Base-by-base conservation (phyloP, 1,140 invertebrate species). In the Hirudo medicinalis region DNA sequence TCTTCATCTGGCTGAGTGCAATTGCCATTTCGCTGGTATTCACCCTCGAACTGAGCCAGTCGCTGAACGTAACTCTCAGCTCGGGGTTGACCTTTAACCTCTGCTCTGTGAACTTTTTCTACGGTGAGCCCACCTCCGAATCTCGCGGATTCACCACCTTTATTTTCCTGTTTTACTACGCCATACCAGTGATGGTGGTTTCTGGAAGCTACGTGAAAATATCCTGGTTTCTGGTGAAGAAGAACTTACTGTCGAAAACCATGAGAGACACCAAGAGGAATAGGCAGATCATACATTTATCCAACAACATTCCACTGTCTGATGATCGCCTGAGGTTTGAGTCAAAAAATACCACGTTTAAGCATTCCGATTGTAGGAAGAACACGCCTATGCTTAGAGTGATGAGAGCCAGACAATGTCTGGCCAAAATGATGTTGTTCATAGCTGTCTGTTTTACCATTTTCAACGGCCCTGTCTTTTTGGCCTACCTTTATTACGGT, bases 351-450 rank as follows among this genome's bases (percentile, higher is more conserved):
- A 19, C 29, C 22, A 63, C 22, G 17, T 25, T 63, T 49, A 9
- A 13, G 9, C 4, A 17, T 13, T 1, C 5, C 1, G 15, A 49
- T 15, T 49, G 29, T 25, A n/a, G 29, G 13, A 68, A 68, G 29
- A 40, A 68, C n/a, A 40, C 29, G 2, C 29, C 29, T 13, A 49
- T 54, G 69, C 6, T 53, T 17, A 72, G 32, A 63, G n/a, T 19
- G 1, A 60, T 73, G 54, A 49, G 57, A 25, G 32, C 27, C 25
- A 54, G 72, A 17, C 53, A 69, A 22, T 29, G 25, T 17, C 69
- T 73, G 25, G 72, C 72, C 32, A 27, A 57, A 36, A 73, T 71
- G 69, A 73, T 73, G 72, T 22, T 66, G 17, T 32, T 36, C n/a
- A 68, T 73, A 40, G 54, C 69, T n/a, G 69, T 54, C 40, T 71